Percentiles rank a stretch among this genome's conserved stretches.
Conservation (phyloP, 2,888 invertebrate species). For the Horisme vitalbata region DNA sequence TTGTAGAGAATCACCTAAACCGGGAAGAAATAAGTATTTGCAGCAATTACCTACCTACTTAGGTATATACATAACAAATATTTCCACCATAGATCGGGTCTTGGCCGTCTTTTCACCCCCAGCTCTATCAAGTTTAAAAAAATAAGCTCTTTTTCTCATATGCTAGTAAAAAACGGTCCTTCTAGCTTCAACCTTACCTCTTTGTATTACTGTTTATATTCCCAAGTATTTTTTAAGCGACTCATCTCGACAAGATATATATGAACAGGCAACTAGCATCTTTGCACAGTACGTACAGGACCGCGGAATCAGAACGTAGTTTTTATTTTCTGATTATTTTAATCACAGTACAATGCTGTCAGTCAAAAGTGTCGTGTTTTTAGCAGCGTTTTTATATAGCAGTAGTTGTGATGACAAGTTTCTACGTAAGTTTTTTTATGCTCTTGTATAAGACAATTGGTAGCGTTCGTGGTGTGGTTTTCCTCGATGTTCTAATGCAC, state of each 20-base stretch:
- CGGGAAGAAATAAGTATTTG: no score
- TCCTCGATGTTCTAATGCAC: no score
- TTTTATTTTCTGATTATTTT: conserved; percentile 21
- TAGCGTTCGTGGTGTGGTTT: no score
- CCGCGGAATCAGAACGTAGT: conserved; percentile 48
- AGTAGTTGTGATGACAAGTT: conserved; percentile 44
- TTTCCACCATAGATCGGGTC: no score
- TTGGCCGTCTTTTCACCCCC: no score
- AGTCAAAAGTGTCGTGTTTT: conserved; percentile 46
- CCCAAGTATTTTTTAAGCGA: background rate
- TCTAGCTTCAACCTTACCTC: conserved; percentile 4
- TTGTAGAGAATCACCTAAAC: no score
- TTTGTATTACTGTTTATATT: conserved; percentile 10
- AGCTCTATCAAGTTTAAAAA: no score
- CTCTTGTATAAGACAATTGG: conserved; percentile 11
- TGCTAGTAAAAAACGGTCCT: no score
- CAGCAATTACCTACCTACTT: no score
- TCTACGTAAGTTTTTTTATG: conserved; percentile 59
- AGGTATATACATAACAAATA: no score
- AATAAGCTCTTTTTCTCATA: no score
- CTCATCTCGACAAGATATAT: conserved; percentile 45
- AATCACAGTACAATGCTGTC: conserved; percentile 50
- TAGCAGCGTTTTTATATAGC: conserved; percentile 42
- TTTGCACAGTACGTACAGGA: conserved; percentile 56
- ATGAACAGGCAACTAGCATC: conserved; percentile 46